A percentile compares a stretch with the other conserved stretches of the same genome.
Evolutionary conservation across 2,113 vertebrate genomes (phyloP).

Genomic region (Melanerpes aurifrons): DNA sequence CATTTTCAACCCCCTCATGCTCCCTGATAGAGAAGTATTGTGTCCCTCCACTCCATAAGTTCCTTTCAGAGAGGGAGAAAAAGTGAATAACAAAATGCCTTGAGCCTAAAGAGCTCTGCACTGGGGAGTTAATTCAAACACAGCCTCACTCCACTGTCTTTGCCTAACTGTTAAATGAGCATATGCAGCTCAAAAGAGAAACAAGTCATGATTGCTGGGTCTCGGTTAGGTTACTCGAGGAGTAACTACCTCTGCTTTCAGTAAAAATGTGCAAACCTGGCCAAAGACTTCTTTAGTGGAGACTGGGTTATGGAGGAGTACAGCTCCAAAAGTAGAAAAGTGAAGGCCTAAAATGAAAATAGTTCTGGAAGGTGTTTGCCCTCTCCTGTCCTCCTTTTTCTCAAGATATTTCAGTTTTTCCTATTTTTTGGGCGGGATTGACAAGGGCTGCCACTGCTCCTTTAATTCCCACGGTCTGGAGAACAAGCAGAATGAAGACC

Average conservation of each 20-base stretch:
- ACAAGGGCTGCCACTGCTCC: not conserved
- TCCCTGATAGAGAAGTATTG: not conserved
- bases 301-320: not conserved
- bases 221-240: not conserved
- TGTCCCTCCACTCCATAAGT: not conserved
- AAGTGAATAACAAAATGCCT: not conserved
- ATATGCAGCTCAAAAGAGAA: slow-evolving; percentile 7
- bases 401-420: not conserved
- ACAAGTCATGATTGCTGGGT: not conserved
- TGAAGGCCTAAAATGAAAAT: not conserved
- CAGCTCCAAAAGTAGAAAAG: not conserved
- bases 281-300: not conserved
- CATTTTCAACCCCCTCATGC: not conserved
- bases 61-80: not conserved
- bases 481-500: not conserved
- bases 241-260: not conserved
- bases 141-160: not conserved
- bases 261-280: not conserved
- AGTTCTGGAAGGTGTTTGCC: not conserved
- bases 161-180: not conserved
- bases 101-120: not conserved
- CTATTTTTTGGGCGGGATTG: not conserved
- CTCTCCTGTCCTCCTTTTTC: not conserved
- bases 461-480: not conserved
- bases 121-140: not conserved